These are phyloP conservation scores for Drosophila anomelani DNA, from an alignment of 2,888 invertebrate genomes.

Conservation along the genomic window DNA sequence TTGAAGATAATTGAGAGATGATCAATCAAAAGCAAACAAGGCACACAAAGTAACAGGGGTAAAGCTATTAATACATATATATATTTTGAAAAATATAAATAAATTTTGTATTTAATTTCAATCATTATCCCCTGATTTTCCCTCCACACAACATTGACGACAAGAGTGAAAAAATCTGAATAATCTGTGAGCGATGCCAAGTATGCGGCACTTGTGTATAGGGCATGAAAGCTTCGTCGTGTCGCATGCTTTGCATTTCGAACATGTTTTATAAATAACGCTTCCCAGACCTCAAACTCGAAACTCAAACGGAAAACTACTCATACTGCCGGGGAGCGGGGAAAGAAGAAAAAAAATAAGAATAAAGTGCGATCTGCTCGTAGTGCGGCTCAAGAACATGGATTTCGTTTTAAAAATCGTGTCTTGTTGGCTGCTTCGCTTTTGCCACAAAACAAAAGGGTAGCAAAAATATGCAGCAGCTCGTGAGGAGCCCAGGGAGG, in stretches of 20 bases:
- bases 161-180: conserved; percentile 49
- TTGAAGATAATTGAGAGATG: conserved; percentile 16
- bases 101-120: background rate
- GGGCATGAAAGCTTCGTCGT: conserved; percentile 77
- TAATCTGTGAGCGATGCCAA: conserved; percentile 70
- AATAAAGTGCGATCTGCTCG: conserved; percentile 65
- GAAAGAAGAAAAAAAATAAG: background rate
- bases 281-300: conserved; percentile 49
- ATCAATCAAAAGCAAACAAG: conserved; percentile 11
- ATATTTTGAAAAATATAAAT: background rate
- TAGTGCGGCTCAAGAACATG: conserved; percentile 72
- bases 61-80: background rate
- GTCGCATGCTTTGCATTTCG: conserved; percentile 78
- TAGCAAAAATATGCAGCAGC: conserved; percentile 60
- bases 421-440: conserved; percentile 66
- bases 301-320: conserved; percentile 18
- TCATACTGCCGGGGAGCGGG: conserved; percentile 18
- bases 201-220: conserved; percentile 76
- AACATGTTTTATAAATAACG: conserved; percentile 80
- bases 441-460: conserved; percentile 64
- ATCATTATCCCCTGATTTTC: conserved; percentile 2
- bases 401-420: conserved; percentile 79
- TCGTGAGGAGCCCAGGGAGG: conserved; percentile 22
- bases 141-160: background rate
- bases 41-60: background rate